Conservation (phyloP, 2,113 vertebrate genomes). For the Okapia johnstoni region DNA sequence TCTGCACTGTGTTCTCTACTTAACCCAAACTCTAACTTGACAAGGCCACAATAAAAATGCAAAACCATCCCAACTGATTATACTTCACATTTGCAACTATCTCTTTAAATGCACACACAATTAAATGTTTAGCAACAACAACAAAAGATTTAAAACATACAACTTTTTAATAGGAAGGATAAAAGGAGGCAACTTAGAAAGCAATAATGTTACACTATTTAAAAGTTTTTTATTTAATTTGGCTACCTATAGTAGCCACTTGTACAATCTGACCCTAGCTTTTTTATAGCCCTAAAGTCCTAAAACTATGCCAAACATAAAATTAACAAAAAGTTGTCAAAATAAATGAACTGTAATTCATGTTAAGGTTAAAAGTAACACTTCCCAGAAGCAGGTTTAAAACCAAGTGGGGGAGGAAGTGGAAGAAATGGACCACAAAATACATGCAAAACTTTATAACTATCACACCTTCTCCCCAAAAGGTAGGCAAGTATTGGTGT, state of each 20-base stretch:
- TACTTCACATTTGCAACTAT: background rate
- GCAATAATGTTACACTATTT: background rate
- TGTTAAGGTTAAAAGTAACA: background rate
- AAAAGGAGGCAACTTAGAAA: background rate
- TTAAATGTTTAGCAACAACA: background rate
- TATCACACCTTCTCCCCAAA: background rate
- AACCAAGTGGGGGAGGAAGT: background rate
- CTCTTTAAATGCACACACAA: background rate
- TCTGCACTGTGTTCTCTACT: background rate
- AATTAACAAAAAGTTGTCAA: background rate
- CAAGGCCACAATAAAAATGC: background rate
- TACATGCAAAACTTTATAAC: background rate
- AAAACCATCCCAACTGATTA: background rate
- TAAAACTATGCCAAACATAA: background rate
- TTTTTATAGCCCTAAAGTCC: background rate
- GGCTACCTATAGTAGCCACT: background rate
- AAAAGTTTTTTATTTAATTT: background rate
- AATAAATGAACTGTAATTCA: background rate
- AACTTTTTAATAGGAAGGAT: background rate
- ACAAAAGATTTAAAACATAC: background rate
- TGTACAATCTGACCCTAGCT: background rate
- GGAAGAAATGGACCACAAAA: background rate
- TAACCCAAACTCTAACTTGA: background rate
- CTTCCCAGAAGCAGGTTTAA: background rate
- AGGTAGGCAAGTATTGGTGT: background rate